Evolutionary conservation across 2,888 invertebrate species (phyloP), one percentile per base, ranked within the genome.

Genomic region (Drosophila fulvimacula): DNA sequence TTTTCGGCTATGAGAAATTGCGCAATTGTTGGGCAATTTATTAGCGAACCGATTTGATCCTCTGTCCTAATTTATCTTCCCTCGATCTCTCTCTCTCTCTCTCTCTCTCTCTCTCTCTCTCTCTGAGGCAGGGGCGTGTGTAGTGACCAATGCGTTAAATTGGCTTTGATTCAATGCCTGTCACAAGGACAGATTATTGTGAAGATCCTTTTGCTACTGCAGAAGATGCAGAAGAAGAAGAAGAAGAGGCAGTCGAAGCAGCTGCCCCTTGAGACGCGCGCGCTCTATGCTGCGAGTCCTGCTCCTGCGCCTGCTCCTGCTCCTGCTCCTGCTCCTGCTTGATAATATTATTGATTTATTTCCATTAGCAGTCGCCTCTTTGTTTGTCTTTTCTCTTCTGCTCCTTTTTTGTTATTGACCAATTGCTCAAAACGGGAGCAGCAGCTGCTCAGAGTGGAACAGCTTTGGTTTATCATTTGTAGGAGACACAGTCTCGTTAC

Each of bases 11-110:
- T 77, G 71, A 73, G 77, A 90, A 90, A 90, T 91, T 90, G 82
- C 78, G 72, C 87, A 90, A 90, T 90, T 90, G 88, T 89, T 76
- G 72, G 66, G 87, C 85, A 89, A 90, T 90, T 90, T 89, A 90
- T 89, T 90, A 81, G 79, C 63, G 77, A 67, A 21, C 30, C 55
- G 55, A 55, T 51, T 46, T 38, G 66, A 61, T 70, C 44, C 55
- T 59, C 52, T 81, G 88, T 81, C 88, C 84, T 84, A 84, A 84
- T 84, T 84, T 83, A 86, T 88, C 84, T 86, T 80, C 53, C 69
- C 60, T 55, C 42, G 60, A 9, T 42, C 38, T 9, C 15, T 9
- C 34, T 19, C 39, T 9, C 46, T 30, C 27, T n/a, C 53, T 15
- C n/a, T 30, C 17, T 32, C 21, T 6, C 27, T 44, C n/a, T 21